Base-by-base conservation (phyloP, 2,797 vertebrate genomes). In the Lepilemur septentrionalis region DNA sequence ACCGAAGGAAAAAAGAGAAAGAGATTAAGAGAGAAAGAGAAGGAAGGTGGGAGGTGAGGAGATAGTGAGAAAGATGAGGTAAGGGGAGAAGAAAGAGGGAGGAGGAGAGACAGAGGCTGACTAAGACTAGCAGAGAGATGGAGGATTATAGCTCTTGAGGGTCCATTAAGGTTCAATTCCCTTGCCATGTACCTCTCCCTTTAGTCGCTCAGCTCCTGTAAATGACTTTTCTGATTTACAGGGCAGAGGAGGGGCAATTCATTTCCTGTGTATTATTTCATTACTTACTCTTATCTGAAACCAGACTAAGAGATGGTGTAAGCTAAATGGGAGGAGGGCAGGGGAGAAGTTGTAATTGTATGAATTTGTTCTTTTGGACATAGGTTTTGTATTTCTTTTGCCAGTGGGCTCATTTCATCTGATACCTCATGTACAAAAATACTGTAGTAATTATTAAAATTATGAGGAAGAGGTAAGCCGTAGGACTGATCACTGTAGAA, bases 161-260 rank as follows among this genome's bases (percentile, higher is more conserved):
- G 67, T 72, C 95, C 85, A 96, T 96, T 97, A 96, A 97, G 79
- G 7, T 83, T 85, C 80, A 96, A 84, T 97, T 96, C 96, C 86
- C 91, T 86, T 48, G 75, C 79, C 88, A 73, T 52, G 52, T 50
- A 82, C 89, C 38, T 96, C 95, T 84, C 76, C 55, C 38, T 89
- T 65, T n/a, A 57, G 61, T 93, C 95, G 80, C 88, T 96, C 83
- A 88, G 90, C 78, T 89, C 72, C 80, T 91, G 12, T 55, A 97
- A 97, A 96, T 97, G 95, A 97, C 88, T 97, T 92, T 95, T 81
- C 91, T 94, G 95, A 97, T 97, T 97, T 95, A 78, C 70, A 96
- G 95, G 78, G 72, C 70, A 89, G 79, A 94, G 94, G 38, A 96
- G 97, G 96, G 90, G 95, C 11, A 93, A 22, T 61, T 97, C 4